These are phyloP conservation scores for Anguilla marmorata DNA, from an alignment of 2,797 vertebrate species.

Conservation along the genomic window DNA sequence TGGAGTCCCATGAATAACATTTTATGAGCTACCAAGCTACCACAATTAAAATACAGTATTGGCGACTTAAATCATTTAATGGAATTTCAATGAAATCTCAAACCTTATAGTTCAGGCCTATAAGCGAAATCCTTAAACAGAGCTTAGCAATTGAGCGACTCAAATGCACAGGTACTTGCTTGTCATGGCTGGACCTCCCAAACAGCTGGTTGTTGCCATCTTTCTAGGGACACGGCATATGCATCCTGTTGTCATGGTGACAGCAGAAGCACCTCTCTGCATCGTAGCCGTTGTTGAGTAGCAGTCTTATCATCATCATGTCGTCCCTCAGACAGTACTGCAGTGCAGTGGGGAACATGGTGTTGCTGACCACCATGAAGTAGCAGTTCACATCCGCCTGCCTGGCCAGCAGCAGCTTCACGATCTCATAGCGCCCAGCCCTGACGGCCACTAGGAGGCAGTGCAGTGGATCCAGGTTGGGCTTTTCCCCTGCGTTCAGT, in stretches of 20 bases:
- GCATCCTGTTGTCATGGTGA: slow-evolving; percentile 70
- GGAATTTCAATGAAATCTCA: neutral
- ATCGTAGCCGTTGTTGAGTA: slow-evolving; percentile 81
- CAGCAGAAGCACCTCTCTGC: slow-evolving; percentile 84
- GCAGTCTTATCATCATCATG: slow-evolving; percentile 79
- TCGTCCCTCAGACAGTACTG: slow-evolving; percentile 82
- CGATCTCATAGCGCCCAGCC: slow-evolving; percentile 77
- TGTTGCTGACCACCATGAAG: slow-evolving; percentile 80
- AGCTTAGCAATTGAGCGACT: neutral
- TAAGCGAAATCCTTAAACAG: neutral
- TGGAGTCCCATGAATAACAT: neutral
- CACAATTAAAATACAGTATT: neutral
- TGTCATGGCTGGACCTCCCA: slow-evolving; percentile 46
- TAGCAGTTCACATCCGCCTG: slow-evolving; percentile 85
- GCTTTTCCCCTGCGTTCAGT: slow-evolving; percentile 73
- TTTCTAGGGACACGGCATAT: slow-evolving; percentile 46
- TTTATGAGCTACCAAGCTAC: neutral
- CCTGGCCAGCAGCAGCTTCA: slow-evolving; percentile 75
- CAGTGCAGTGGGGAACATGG: slow-evolving; percentile 80
- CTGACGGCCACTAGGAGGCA: slow-evolving; percentile 82
- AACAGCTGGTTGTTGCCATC: slow-evolving; percentile 53
- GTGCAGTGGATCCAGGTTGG: slow-evolving; percentile 80
- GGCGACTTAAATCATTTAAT: neutral
- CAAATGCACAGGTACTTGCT: slow-evolving; percentile 59
- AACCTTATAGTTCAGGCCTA: neutral